phyloP scores from a whole-genome alignment of 2,888 invertebrate genomes.

The Mimas tiliae region DNA sequence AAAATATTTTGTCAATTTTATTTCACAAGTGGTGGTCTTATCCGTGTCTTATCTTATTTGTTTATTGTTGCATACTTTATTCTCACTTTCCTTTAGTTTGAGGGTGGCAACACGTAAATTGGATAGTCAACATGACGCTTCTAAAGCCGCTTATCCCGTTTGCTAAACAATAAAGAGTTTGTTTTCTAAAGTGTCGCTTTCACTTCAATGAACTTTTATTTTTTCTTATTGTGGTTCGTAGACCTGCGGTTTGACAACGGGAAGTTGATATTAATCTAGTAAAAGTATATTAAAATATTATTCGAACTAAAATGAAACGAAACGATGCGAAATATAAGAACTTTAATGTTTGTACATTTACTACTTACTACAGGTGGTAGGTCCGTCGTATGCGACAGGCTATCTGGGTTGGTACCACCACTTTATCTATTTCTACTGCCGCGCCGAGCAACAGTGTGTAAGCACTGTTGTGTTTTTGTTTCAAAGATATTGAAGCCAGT shows the following conservation, averaged over 20 bases:
- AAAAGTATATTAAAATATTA: not conserved
- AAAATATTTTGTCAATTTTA: conserved; percentile 80
- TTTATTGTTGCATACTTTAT: conserved; percentile 49
- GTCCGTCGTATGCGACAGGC: too few relatives aligned
- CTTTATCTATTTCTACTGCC: too few relatives aligned
- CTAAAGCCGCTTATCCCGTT: conserved; percentile 53
- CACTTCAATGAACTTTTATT: conserved; percentile 41
- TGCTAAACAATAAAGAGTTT: conserved; percentile 53
- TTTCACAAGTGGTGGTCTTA: conserved; percentile 78
- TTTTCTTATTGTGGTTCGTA: not conserved
- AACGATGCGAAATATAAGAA: too few relatives aligned
- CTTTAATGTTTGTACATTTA: too few relatives aligned
- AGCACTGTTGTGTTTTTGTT: too few relatives aligned
- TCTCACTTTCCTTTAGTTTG: conserved; percentile 63
- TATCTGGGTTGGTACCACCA: too few relatives aligned
- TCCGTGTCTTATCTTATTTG: conserved; percentile 37
- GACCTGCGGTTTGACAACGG: not conserved
- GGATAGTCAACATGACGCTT: conserved; percentile 74
- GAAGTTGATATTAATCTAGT: conserved; percentile 12
- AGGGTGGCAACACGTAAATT: conserved; percentile 64
- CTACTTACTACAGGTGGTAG: too few relatives aligned
- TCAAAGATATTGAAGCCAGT: too few relatives aligned
- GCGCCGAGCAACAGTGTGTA: too few relatives aligned
- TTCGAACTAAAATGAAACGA: too few relatives aligned
- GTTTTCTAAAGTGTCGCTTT: conserved; percentile 57